Base-by-base conservation (phyloP, 2,113 vertebrate species). In the Irena cyanogastra region DNA sequence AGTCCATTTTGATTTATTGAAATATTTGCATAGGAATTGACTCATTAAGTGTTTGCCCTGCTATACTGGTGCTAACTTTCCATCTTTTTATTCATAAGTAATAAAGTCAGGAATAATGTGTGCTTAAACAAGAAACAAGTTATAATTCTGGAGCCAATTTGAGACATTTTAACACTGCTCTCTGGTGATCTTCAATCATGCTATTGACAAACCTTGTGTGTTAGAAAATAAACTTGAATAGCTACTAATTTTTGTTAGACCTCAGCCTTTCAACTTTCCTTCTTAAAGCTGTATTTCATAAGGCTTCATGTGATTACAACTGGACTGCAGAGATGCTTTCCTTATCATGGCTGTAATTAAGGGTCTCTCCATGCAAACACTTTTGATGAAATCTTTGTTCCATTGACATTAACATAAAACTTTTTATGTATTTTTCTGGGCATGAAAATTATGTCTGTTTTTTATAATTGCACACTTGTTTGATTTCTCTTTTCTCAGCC, bases 21-120 rank as follows among this genome's bases (percentile, higher is more conserved):
- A 86, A 44, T 82, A 56, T 24, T 82, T 82, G 19, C 8, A 19
- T 47, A 49, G n/a, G 56, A 82, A 66, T 68, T 42, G 6, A 18
- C 6, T 63, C 13, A 16, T n/a, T 47, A 33, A 66, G 9, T 79
- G 27, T 7, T 64, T 78, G 16, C 13, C 33, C n/a, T 53, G 16
- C 13, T 80, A 26, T 6, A 49, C 44, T 27, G 30, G 9, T 39
- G 16, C 7, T 69, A 49, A 39, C 4, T 77, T 82, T 31, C 23
- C 1, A 4, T 65, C 11, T 33, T 72, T 49, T 53, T 61, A 11
- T 27, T 11, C 20, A 2, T 10, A 39, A 0, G 0, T 6, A 23
- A 16, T 33, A 17, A 89, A 81, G 16, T 87, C 39, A 45, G 35
- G 24, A 80, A 19, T 26, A 59, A 39, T 2, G 2, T 57, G 26